Percentiles rank a stretch among this genome's conserved stretches.
These are phyloP conservation scores for Tanaodytes sp. DNA, from an alignment of 2,888 invertebrate species.

Conservation along the genomic window DNA sequence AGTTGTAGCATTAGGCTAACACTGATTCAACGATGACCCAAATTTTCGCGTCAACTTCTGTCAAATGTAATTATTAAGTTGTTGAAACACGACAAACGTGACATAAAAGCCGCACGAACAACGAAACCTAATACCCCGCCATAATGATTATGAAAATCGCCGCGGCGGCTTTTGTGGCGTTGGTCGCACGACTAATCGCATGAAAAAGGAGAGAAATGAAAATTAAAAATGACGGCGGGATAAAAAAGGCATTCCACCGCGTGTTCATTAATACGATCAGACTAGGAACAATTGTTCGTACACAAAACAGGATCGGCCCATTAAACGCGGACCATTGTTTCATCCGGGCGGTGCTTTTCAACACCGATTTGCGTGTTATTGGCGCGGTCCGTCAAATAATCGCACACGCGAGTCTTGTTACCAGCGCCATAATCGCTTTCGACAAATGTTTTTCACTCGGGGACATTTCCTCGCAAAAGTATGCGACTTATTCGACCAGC, in stretches of 20 bases:
- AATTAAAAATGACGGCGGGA: too few relatives aligned
- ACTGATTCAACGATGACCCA: too few relatives aligned
- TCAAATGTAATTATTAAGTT: too few relatives aligned
- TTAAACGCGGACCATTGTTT: slow-evolving; percentile 39
- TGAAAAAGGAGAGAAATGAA: too few relatives aligned
- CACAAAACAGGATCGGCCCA: slow-evolving; percentile 11
- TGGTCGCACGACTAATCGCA: too few relatives aligned
- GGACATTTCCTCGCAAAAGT: slow-evolving; percentile 17
- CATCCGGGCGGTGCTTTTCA: slow-evolving; percentile 29
- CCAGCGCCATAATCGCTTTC: slow-evolving; percentile 45
- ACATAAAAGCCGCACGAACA: neutral
- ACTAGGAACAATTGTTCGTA: slow-evolving; percentile 22
- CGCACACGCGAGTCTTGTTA: slow-evolving; percentile 54
- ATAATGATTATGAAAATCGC: too few relatives aligned
- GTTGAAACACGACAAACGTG: too few relatives aligned
- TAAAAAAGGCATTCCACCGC: slow-evolving; percentile 2
- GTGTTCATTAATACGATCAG: slow-evolving; percentile 36
- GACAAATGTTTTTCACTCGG: slow-evolving; percentile 32
- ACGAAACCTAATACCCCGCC: neutral
- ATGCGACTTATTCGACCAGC: slow-evolving; percentile 22
- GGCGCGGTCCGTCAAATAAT: slow-evolving; percentile 31
- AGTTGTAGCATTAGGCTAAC: too few relatives aligned
- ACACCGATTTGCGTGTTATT: slow-evolving; percentile 49
- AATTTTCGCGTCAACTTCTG: too few relatives aligned
- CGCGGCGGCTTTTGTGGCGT: too few relatives aligned